Conservation (phyloP, 2,113 vertebrate genomes). For the Gymnocephalus cernua region DNA sequence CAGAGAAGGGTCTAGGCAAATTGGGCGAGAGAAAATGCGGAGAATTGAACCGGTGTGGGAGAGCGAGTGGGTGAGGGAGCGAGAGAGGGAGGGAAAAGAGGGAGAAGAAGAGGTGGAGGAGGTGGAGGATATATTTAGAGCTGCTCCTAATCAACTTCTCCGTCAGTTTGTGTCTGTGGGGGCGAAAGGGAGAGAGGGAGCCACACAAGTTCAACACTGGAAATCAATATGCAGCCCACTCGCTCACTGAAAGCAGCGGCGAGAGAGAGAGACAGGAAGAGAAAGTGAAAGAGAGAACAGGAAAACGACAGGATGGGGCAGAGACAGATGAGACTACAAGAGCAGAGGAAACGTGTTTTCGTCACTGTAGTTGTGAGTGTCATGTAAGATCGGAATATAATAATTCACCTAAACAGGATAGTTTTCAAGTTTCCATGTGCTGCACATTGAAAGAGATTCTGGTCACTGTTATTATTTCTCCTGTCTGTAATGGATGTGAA, state of each 20-base stretch:
- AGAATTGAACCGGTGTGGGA: conserved; percentile 65
- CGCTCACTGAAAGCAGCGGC: conserved; percentile 50
- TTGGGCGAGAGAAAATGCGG: conserved; percentile 49
- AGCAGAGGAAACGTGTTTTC: conserved; percentile 9
- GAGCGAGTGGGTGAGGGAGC: conserved; percentile 62
- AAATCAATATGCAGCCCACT: conserved; percentile 83
- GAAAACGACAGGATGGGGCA: conserved; percentile 44
- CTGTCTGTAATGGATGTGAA: too few species aligned
- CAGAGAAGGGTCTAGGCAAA: conserved; percentile 57
- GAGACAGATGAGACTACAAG: conserved; percentile 7
- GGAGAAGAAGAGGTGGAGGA: conserved; percentile 56
- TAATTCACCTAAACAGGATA: neutral
- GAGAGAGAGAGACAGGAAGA: conserved; percentile 33
- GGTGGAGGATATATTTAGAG: conserved; percentile 83
- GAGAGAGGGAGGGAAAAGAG: conserved; percentile 19
- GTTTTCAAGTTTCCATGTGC: neutral
- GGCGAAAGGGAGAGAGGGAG: conserved; percentile 63
- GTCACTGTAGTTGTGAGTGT: neutral
- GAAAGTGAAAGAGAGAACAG: conserved; percentile 40
- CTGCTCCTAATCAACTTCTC: conserved; percentile 83
- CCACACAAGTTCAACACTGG: conserved; percentile 72
- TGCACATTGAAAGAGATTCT: too few species aligned
- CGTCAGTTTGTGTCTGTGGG: conserved; percentile 79
- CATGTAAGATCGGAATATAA: neutral
- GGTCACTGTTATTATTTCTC: too few species aligned